These are phyloP conservation scores for Melangyna quadrimaculata DNA, from an alignment of 2,888 invertebrate genomes.

Conservation along the genomic window DNA sequence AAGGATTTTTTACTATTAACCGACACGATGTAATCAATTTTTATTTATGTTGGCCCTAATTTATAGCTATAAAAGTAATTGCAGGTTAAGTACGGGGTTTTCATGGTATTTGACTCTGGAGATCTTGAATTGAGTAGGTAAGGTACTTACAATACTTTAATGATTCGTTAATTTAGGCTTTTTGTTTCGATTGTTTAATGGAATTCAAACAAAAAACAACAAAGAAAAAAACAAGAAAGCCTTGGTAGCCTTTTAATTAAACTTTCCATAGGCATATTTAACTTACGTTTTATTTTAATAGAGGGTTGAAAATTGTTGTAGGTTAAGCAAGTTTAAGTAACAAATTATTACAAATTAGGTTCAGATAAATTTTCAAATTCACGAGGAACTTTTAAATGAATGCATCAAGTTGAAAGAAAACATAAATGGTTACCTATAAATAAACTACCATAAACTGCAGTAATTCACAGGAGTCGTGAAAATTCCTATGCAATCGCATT, in stretches of 20 bases:
- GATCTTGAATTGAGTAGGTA: not conserved
- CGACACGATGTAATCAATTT: not conserved
- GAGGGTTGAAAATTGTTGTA: not conserved
- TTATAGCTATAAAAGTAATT: not conserved
- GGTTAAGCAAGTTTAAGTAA: not conserved
- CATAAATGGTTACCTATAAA: too few species aligned
- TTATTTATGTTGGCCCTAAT: not conserved
- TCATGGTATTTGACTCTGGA: not conserved
- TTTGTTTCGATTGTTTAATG: not conserved
- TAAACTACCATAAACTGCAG: too few species aligned
- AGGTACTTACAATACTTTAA: not conserved
- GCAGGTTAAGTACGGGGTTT: not conserved
- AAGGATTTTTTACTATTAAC: not conserved
- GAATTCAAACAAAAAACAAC: not conserved
- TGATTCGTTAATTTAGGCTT: not conserved
- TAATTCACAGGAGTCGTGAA: too few species aligned
- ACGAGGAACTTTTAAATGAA: not conserved
- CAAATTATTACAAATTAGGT: not conserved
- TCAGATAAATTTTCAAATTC: not conserved
- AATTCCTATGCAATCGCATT: too few species aligned
- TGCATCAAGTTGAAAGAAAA: not conserved
- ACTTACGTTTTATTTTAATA: too few species aligned
- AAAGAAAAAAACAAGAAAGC: not conserved
- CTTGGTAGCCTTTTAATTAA: not conserved
- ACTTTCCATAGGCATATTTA: not conserved